Percentiles rank a stretch among this genome's conserved stretches.
Evolutionary conservation across 1,140 invertebrate genomes (phyloP).

Genomic region (Sminthurides bifidus): DNA sequence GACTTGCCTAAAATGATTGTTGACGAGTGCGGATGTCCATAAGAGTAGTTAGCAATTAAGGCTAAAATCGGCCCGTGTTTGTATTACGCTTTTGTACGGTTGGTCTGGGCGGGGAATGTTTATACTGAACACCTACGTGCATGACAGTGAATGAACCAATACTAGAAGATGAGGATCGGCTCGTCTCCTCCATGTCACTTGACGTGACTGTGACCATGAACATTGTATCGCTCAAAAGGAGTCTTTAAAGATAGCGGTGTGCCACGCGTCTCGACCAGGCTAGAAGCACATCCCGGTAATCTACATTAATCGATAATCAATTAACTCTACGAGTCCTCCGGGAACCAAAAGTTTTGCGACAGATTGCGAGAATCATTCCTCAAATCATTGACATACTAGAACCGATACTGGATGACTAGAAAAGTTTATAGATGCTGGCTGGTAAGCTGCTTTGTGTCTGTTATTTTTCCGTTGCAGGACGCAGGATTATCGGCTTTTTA

Average conservation of each 20-base stretch:
- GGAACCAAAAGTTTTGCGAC: too few relatives aligned
- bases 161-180: background rate
- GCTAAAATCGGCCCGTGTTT: background rate
- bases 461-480: too few relatives aligned
- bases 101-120: background rate
- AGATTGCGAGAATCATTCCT: too few relatives aligned
- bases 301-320: too few relatives aligned
- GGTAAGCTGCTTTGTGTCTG: too few relatives aligned
- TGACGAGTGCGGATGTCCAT: constrained; percentile 89
- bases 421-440: too few relatives aligned
- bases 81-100: background rate
- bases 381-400: too few relatives aligned
- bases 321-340: too few relatives aligned
- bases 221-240: background rate
- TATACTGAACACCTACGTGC: background rate
- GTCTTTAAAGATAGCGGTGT: background rate
- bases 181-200: background rate
- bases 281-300: too few relatives aligned
- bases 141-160: background rate
- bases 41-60: constrained; percentile 7
- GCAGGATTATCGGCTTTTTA: too few relatives aligned
- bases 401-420: too few relatives aligned
- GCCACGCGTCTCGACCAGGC: too few relatives aligned
- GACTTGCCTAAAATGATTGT: constrained; percentile 93
- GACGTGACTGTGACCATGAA: background rate